Evolutionary conservation across 2,797 vertebrate genomes (phyloP).

Genomic region (Micromesistius poutassou): DNA sequence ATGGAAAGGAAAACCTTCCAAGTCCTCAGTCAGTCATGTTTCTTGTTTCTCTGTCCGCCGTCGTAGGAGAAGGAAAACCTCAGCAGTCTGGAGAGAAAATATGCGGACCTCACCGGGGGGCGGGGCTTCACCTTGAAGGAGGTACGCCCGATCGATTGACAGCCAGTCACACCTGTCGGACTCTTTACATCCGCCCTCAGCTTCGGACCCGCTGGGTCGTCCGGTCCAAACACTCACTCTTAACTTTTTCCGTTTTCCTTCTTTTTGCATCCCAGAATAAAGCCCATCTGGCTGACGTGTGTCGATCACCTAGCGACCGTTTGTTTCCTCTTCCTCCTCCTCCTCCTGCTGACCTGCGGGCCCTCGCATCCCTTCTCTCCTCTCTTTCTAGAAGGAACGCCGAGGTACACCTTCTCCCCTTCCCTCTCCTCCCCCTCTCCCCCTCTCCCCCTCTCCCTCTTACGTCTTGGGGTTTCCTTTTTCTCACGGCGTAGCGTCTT

Average conservation of each 20-base stretch:
- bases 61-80: conserved; percentile 74
- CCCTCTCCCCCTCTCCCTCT: background rate
- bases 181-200: background rate
- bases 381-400: conserved; percentile 67
- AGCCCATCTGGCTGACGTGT: conserved; percentile 62
- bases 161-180: conserved; percentile 7
- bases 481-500: background rate
- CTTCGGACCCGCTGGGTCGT: background rate
- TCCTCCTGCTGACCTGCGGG: conserved; percentile 43
- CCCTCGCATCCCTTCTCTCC: conserved; percentile 59
- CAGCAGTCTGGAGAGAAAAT: conserved; percentile 66
- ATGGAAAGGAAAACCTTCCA: background rate
- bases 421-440: background rate
- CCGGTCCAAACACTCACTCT: background rate
- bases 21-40: background rate
- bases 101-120: conserved; percentile 69
- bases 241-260: conserved; percentile 34
- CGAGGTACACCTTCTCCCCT: conserved; percentile 57
- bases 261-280: conserved; percentile 50
- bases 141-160: conserved; percentile 55
- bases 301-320: conserved; percentile 43
- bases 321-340: conserved; percentile 33
- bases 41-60: background rate
- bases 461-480: background rate
- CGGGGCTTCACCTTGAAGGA: conserved; percentile 69